phyloP scores from a whole-genome alignment of 2,113 vertebrate species.

The Corvus moneduloides region DNA sequence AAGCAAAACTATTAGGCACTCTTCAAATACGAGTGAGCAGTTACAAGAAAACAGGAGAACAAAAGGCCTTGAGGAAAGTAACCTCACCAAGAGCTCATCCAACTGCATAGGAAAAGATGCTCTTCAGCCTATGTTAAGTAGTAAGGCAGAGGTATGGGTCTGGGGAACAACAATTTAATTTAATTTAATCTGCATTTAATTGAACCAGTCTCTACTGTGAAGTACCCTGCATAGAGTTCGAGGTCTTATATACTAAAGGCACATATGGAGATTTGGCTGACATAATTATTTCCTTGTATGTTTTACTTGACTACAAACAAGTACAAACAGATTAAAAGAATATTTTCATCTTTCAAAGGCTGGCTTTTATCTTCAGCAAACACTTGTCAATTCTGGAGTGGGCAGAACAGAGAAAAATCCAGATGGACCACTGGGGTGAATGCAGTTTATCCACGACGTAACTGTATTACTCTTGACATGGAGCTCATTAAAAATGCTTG shows the following conservation, averaged over 20 bases:
- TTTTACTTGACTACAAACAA: not conserved
- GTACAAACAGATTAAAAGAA: not conserved
- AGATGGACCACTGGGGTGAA: not conserved
- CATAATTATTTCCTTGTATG: not conserved
- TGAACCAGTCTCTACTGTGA: not conserved
- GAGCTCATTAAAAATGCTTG: not conserved
- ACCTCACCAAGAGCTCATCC: not conserved
- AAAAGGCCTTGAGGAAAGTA: not conserved
- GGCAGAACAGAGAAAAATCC: not conserved
- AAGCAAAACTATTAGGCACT: not conserved
- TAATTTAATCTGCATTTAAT: not conserved
- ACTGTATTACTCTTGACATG: not conserved
- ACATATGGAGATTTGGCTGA: not conserved
- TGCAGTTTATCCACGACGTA: not conserved
- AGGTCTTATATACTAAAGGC: not conserved
- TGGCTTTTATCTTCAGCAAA: slow-evolving; percentile 7
- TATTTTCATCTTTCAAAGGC: not conserved
- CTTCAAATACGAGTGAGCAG: not conserved
- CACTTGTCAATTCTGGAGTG: not conserved
- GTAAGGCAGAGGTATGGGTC: not conserved
- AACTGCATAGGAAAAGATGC: not conserved
- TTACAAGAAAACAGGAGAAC: not conserved
- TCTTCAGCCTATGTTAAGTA: not conserved
- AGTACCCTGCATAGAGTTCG: not conserved
- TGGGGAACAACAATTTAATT: not conserved